phyloP scores from a whole-genome alignment of 1,140 invertebrate species.

The Drosophila arawakana region DNA sequence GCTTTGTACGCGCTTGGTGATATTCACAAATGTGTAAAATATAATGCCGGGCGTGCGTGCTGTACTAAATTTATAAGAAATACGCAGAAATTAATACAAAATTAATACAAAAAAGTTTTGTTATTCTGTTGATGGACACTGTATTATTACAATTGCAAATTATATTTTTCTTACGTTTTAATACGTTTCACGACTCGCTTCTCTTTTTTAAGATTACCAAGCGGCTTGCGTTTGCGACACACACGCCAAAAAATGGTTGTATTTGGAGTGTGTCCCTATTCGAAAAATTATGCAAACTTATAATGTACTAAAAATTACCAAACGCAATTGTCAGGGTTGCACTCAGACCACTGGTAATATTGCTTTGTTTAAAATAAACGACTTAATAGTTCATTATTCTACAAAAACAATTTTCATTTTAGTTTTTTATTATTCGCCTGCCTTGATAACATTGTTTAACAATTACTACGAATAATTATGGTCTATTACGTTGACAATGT shows the following conservation, averaged over 20 bases:
- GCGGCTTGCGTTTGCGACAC: conserved; percentile 72
- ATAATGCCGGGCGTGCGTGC: conserved; percentile 66
- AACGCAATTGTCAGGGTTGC: conserved; percentile 25
- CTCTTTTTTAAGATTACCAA: conserved; percentile 46
- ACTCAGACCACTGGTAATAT: background rate
- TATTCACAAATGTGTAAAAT: conserved; percentile 38
- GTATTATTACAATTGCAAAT: conserved; percentile 5
- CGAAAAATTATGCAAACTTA: conserved; percentile 17
- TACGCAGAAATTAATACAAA: conserved; percentile 10
- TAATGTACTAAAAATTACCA: conserved; percentile 48
- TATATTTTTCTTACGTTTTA: conserved; percentile 42
- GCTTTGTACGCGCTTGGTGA: conserved; percentile 21
- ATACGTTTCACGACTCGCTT: conserved; percentile 38
- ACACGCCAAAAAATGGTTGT: conserved; percentile 63
- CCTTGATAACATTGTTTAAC: no score
- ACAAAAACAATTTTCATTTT: no score
- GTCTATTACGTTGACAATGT: background rate
- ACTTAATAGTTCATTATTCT: no score
- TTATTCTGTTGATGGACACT: background rate
- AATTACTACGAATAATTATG: no score
- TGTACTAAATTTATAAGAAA: conserved; percentile 52
- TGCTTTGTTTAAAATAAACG: no score
- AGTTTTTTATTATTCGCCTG: background rate
- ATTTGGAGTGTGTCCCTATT: conserved; percentile 46
- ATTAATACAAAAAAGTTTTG: conserved; percentile 18